Conservation (phyloP, 2,797 vertebrate genomes). For the Sandelia bainsii region DNA sequence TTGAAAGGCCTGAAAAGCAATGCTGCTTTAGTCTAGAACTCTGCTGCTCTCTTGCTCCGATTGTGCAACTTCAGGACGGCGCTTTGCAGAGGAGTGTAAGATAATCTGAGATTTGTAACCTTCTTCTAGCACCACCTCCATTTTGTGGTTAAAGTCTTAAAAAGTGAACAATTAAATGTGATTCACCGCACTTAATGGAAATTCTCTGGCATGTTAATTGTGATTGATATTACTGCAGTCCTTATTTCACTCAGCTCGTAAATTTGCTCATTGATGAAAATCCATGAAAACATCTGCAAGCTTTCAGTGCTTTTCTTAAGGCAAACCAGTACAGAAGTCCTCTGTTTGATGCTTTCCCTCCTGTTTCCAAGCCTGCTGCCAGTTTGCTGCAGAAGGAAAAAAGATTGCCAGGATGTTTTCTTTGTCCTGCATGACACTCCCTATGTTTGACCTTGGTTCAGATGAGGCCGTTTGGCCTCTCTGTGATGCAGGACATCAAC, state of each 20-base stretch:
- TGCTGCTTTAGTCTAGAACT: slow-evolving; percentile 3
- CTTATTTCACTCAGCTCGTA: neutral
- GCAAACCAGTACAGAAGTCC: slow-evolving; percentile 18
- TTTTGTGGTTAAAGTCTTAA: neutral
- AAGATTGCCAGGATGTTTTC: slow-evolving; percentile 60
- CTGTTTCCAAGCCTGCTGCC: slow-evolving; percentile 58
- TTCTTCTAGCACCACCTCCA: neutral
- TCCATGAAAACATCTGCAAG: neutral
- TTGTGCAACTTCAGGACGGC: neutral
- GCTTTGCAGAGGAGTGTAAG: neutral
- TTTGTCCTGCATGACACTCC: slow-evolving; percentile 51
- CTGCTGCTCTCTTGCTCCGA: neutral
- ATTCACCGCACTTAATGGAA: neutral
- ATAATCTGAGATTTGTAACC: neutral
- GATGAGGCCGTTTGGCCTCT: slow-evolving; percentile 30
- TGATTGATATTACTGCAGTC: neutral
- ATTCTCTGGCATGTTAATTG: neutral
- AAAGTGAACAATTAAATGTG: neutral
- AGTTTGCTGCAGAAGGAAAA: slow-evolving; percentile 39
- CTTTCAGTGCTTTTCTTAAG: neutral
- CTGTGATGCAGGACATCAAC: slow-evolving; percentile 37
- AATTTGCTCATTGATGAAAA: slow-evolving; percentile 1
- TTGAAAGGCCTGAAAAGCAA: slow-evolving; percentile 19
- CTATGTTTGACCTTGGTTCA: slow-evolving; percentile 61
- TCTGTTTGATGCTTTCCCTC: slow-evolving; percentile 13